Percentiles rank a stretch among this genome's conserved stretches.
Conservation (phyloP, 1,140 invertebrate genomes). For the Drosophila paulistorum region DNA sequence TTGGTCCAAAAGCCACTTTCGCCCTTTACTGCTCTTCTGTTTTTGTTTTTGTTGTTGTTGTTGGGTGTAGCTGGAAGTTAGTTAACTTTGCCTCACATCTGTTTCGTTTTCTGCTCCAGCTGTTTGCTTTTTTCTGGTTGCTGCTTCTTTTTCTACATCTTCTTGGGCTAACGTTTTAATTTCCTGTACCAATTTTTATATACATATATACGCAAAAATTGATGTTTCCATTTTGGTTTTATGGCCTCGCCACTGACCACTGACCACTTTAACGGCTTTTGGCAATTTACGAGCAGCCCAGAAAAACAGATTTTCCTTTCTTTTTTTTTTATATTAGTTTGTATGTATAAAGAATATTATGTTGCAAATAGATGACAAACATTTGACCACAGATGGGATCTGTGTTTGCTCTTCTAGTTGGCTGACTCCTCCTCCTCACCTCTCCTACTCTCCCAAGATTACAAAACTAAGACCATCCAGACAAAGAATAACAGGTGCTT, state of each 20-base stretch:
- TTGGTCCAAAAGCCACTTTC: conserved; percentile 34
- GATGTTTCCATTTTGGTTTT: conserved; percentile 11
- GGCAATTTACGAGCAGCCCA: not conserved
- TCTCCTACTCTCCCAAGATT: not conserved
- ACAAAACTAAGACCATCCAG: not conserved
- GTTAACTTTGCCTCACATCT: conserved; percentile 36
- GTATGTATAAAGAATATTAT: not conserved
- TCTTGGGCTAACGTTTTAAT: conserved; percentile 60
- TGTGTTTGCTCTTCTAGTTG: not conserved
- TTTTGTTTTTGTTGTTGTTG: not conserved
- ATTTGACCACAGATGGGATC: conserved; percentile 4
- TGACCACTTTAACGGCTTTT: conserved; percentile 5
- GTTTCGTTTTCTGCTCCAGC: conserved; percentile 50
- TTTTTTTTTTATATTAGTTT: too few species aligned
- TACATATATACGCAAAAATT: conserved; percentile 15
- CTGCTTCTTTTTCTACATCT: conserved; percentile 47
- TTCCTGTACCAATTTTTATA: conserved; percentile 61
- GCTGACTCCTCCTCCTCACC: too few species aligned
- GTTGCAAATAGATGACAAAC: conserved; percentile 9
- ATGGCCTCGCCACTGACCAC: not conserved
- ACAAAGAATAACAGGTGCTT: conserved; percentile 5
- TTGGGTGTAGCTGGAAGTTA: conserved; percentile 17
- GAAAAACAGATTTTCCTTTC: not conserved
- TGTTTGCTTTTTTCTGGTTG: conserved; percentile 27
- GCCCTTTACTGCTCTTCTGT: conserved; percentile 4